Evolutionary conservation across 2,797 vertebrate genomes (phyloP), one percentile per base, ranked within the genome.

Genomic region (Octomys mimax): DNA sequence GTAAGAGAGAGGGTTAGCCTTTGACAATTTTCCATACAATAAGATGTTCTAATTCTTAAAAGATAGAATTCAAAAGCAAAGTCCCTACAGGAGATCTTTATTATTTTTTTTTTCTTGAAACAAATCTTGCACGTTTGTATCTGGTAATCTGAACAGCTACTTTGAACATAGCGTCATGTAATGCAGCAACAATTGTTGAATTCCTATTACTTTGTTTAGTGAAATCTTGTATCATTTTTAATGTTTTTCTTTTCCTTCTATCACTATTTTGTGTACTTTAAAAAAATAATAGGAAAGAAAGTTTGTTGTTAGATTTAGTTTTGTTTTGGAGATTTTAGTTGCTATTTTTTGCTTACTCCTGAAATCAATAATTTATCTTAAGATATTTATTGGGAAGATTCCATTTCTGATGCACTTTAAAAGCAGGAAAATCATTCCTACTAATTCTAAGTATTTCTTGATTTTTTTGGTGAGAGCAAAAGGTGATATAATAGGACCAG

Each of bases 271-370:
- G 14, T 16, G 12, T 54, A 12, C 14, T 49, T 49, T 49, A 49
- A 13, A 54, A 54, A 54, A 54, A 21, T 71, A 54, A 68, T 28
- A 64, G 36, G 21, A 73, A 0, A 7, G 18, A 64, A 49, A 77
- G 28, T 14, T 68, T 96, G n/a, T 64, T 95, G 96, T n/a, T 92
- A 39, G 75, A 57, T 57, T 57, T 57, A 54, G 52, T 95, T 97
- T 70, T 90, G 73, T 78, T 39, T 96, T 59, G 2, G 31, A 14
- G 18, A 39, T 96, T 59, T 91, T 14, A 75, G 31, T 42, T 86
- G 14, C 66, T 96, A 82, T 49, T 61, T 12, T 95, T 92, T 95
- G 8, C 78, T 95, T 88, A 70, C 49, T 66, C 81, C 68, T 75
- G 31, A 95, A 96, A 33, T 70, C 52, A 95, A 61, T 82, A 89